Base-by-base conservation (phyloP, 64 coral and sea anemone genomes). In the Pachyseris speciosa region DNA sequence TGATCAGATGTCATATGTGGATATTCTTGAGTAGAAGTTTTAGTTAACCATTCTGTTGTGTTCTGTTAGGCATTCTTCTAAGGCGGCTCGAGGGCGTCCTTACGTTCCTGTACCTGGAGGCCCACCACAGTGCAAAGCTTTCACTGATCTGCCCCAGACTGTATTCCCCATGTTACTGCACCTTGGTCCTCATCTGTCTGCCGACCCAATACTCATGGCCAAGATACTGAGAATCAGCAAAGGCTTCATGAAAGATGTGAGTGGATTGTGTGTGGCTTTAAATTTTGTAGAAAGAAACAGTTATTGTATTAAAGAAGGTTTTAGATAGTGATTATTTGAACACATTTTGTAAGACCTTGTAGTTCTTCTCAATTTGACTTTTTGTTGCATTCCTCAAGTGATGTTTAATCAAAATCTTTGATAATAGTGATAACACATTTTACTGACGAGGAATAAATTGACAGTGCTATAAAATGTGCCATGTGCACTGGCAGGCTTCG, bases 231-330 rank as follows among this genome's bases (percentile, higher is more conserved):
- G 96, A 64, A 86, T 99, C 55, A 91, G 96, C 24, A 92, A 92
- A 87, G 96, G 93, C 19, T 99, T 99, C 47, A 90, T 99, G 63
- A 99, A 99, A 72, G 96, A 99, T 83, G 96, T 99, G 60, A 60
- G 96, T 9, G 27, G 58, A 61, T 7, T 20, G 19, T 58, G n/a
- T 9, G 15, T 20, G n/a, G 16, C 52, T 58, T 58, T 58, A 20
- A 16, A 13, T 58, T 58, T 58, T 58, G n/a, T 49, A 9, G 0
- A 47, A n/a, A n/a, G n/a, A n/a, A n/a, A n/a, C n/a, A n/a, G n/a
- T n/a, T n/a, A n/a, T n/a, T n/a, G n/a, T n/a, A n/a, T n/a, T n/a
- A n/a, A n/a, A n/a, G n/a, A n/a, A n/a, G n/a, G n/a, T n/a, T n/a
- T n/a, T n/a, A n/a, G n/a, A n/a, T n/a, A n/a, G n/a, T n/a, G n/a